Evolutionary conservation across 2,113 vertebrate genomes (phyloP).

Genomic region (Hydrolagus affinis): DNA sequence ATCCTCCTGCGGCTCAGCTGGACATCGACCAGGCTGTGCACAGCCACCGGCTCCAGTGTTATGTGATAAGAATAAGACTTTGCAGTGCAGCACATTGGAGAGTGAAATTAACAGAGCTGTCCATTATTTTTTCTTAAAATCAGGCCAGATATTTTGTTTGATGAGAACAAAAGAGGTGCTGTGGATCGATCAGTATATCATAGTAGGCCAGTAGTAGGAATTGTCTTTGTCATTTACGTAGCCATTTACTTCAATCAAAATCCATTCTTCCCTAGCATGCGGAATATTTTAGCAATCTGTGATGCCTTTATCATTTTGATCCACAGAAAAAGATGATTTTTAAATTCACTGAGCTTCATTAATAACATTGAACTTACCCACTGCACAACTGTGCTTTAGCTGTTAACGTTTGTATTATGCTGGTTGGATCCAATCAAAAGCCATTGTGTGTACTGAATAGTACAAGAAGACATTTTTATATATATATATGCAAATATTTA

Average conservation of each 20-base stretch:
- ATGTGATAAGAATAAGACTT: not conserved
- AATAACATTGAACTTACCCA: not conserved
- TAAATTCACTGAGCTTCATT: not conserved
- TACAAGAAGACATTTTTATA: not conserved
- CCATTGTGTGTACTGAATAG: not conserved
- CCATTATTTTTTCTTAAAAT: not conserved
- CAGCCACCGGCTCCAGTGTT: no score
- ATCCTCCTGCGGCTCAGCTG: not conserved
- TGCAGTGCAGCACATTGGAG: not conserved
- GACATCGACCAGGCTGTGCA: no score
- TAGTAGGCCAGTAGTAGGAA: not conserved
- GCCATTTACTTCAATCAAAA: not conserved
- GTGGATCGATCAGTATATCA: not conserved
- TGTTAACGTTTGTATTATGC: not conserved
- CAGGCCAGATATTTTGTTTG: not conserved
- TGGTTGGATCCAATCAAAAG: not conserved
- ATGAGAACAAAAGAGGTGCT: not conserved
- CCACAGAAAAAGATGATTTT: not conserved
- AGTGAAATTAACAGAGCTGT: not conserved
- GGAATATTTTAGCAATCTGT: not conserved
- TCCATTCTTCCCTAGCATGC: not conserved
- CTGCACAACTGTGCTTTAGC: not conserved
- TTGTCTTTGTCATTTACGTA: not conserved
- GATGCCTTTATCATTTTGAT: not conserved
- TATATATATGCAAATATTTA: not conserved